These are phyloP conservation scores for Galeopterus variegatus DNA, from an alignment of 2,113 vertebrate genomes.

Conservation along the genomic window DNA sequence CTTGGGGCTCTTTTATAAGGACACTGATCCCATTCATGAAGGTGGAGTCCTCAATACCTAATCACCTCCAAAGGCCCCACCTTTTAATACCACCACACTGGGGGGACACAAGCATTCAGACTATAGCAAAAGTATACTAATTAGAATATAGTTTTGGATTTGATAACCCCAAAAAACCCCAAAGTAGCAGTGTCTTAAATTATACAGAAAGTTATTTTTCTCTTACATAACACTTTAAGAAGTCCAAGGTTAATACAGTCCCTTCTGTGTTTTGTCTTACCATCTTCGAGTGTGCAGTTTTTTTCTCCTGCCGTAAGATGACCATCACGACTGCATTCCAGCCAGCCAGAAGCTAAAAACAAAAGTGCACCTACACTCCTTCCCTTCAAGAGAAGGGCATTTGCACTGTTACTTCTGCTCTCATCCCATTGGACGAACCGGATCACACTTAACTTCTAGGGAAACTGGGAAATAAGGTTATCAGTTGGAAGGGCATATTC, in stretches of 20 bases:
- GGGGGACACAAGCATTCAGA: not conserved
- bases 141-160: constrained; percentile 16
- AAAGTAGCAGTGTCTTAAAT: not conserved
- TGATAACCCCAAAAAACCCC: not conserved
- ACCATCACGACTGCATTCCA: not conserved
- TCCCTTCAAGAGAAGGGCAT: not conserved
- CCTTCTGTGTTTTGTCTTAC: not conserved
- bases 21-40: not conserved
- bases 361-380: not conserved
- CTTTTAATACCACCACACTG: not conserved
- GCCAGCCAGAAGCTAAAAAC: not conserved
- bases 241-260: not conserved
- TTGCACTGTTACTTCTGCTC: not conserved
- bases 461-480: not conserved
- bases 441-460: not conserved
- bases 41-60: not conserved
- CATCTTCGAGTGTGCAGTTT: not conserved
- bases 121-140: not conserved
- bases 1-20: not conserved
- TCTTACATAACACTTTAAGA: not conserved
- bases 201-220: not conserved
- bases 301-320: not conserved
- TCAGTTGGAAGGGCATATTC: not conserved
- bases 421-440: not conserved
- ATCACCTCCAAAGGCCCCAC: not conserved